phyloP scores from a whole-genome alignment of 2,113 vertebrate genomes.

The Ictalurus punctatus region DNA sequence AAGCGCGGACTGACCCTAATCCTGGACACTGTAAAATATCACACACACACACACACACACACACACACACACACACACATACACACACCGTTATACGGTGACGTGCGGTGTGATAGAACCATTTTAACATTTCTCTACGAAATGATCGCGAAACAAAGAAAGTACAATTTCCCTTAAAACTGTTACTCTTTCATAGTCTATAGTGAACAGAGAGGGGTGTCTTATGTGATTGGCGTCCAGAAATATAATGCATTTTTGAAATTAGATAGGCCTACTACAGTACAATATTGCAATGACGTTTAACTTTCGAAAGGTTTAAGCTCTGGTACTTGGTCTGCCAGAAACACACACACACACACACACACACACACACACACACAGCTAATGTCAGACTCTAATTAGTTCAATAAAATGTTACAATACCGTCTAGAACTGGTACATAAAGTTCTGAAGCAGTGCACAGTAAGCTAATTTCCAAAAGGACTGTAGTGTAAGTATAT shows the following conservation, averaged over 20 bases:
- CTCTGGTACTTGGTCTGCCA: slow-evolving; percentile 1
- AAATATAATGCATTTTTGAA: slow-evolving; percentile 9
- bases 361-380: neutral
- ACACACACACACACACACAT: slow-evolving; percentile 16
- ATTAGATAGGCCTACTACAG: neutral
- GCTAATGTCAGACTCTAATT: slow-evolving; percentile 42
- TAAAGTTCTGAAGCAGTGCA: slow-evolving; percentile 53
- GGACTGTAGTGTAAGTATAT: slow-evolving; percentile 43
- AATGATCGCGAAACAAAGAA: slow-evolving; percentile 34
- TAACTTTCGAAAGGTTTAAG: neutral
- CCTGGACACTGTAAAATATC: slow-evolving; percentile 40
- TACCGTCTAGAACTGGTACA: slow-evolving; percentile 53
- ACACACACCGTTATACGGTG: neutral
- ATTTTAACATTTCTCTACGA: neutral
- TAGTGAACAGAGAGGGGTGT: neutral
- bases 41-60: slow-evolving; percentile 14
- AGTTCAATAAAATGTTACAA: slow-evolving; percentile 60
- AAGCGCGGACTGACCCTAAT: slow-evolving; percentile 49
- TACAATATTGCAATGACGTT: neutral
- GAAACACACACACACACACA: slow-evolving; percentile 10
- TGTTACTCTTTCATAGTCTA: neutral
- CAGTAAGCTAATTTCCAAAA: slow-evolving; percentile 57
- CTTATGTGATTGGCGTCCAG: neutral
- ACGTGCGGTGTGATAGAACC: slow-evolving; percentile 14
- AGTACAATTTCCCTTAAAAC: neutral